Conservation (phyloP, 2,888 invertebrate species). For the Agriopis aurantiaria region DNA sequence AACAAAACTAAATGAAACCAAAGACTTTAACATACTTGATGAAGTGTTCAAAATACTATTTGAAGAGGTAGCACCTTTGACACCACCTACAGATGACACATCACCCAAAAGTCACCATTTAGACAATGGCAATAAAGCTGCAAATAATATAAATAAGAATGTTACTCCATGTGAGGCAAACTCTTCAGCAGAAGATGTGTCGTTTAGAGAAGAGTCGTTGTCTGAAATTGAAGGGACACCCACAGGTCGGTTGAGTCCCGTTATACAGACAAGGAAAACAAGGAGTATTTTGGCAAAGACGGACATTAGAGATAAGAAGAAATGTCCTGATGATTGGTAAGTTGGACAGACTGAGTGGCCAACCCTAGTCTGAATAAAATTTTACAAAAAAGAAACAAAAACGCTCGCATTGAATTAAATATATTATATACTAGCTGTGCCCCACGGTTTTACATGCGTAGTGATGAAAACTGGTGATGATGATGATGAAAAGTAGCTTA, state of each 20-base stretch:
- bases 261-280: conserved; percentile 66
- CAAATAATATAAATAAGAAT: background rate
- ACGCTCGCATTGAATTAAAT: too few relatives aligned
- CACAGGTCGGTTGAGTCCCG: conserved; percentile 72
- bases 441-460: too few relatives aligned
- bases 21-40: conserved; percentile 64
- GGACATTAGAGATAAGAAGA: conserved; percentile 72
- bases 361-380: too few relatives aligned
- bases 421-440: too few relatives aligned
- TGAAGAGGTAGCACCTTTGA: conserved; percentile 51
- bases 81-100: conserved; percentile 36
- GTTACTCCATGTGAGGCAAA: conserved; percentile 8
- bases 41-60: conserved; percentile 69
- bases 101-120: conserved; percentile 3
- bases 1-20: conserved; percentile 68
- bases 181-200: conserved; percentile 50
- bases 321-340: conserved; percentile 72
- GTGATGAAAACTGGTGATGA: too few relatives aligned
- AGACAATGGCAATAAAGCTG: conserved; percentile 5
- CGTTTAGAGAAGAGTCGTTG: conserved; percentile 62
- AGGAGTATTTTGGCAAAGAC: conserved; percentile 47
- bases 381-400: too few relatives aligned
- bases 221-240: conserved; percentile 76
- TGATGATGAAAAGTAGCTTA: too few relatives aligned
- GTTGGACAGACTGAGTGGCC: conserved; percentile 17